Base-by-base conservation (phyloP, 1,140 invertebrate genomes). In the Apis cerana region DNA sequence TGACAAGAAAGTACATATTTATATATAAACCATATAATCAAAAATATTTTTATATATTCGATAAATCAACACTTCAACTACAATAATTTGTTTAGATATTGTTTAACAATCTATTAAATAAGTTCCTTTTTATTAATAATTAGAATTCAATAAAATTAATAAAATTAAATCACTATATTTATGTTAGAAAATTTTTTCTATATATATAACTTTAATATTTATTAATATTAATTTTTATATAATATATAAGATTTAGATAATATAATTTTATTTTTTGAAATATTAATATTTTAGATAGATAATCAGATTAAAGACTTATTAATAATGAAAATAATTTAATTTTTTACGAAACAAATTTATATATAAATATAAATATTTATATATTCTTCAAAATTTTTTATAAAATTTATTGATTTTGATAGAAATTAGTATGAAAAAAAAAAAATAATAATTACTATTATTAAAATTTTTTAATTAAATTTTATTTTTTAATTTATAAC, bases 151-250 rank as follows among this genome's bases (percentile, higher is more conserved):
- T 72, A 52, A 71, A 71, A 50, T 56, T 52, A 48, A 62, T 62
- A 62, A 78, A 64, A 67, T 77, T 82, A 83, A 19, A 82, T 77
- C n/a, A 48, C 17, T 75, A 12, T 54, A 59, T 64, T 75, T 59
- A 58, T 43, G 2, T 4, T 19, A 43, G 1, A n/a, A 72, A 82
- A 61, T 71, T 64, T 50, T 43, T 52, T 61, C 33, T 50, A n/a
- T 17, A 12, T 27, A 62, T 58, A 33, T 21, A 56, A 64, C 11
- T 27, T 23, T 13, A 43, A 48, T n/a, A 27, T 52, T 52, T 27
- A 5, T 13, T 21, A 11, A 10, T 27, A 75, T 62, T 75, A 50
- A 19, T 48, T 50, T 12, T 61, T n/a, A 48, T 13, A 43, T 67
- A 65, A 65, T 43, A 43, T 43, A 23, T 8, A 23, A 12, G 5